Base-by-base conservation (phyloP, 2,113 vertebrate genomes). In the Takifugu flavidus region DNA sequence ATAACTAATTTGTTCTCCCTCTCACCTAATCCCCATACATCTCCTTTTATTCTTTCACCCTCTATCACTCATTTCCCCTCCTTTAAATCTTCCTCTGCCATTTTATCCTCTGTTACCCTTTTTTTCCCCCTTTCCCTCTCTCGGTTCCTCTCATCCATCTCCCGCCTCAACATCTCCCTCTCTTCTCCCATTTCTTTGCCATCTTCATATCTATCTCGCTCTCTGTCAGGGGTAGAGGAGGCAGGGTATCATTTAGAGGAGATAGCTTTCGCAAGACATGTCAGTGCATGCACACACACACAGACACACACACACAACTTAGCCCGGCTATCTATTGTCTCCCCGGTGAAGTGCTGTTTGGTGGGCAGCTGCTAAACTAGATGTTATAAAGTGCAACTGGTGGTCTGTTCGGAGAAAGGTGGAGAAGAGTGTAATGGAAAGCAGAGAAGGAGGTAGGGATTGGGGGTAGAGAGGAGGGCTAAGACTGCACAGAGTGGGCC, bases 321-420 rank as follows among this genome's bases (percentile, higher is more conserved):
- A 55, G 53, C 51, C 44, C n/a, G 1, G 59, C 66, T 51, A 73
- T 56, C 72, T 59, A 44, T 75, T 78, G 66, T 82, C 56, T 75
- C 45, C 45, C 45, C 13, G 15, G 45, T 14, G 45, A 47, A 8
- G 50, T 62, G 58, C 28, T 43, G n/a, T 1, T 42, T 70, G 51
- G 73, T 62, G 77, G 76, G 67, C 78, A 79, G 65, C 74, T 64
- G 65, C 81, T 81, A 77, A 85, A 82, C 71, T 72, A 77, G 70
- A 79, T 65, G 83, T 74, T 78, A 76, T 79, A 60, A 76, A 79
- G 82, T 84, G 79, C 86, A 83, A 83, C 84, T 78, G 74, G 73
- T 84, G 72, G 74, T 60, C 53, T 56, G 68, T 76, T 76, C 58
- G 62, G 59, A 47, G 64, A 60, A 63, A 54, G 62, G 67, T 60